Conservation (phyloP, 2,797 vertebrate species). For the Mormyrus proboscirostris region DNA sequence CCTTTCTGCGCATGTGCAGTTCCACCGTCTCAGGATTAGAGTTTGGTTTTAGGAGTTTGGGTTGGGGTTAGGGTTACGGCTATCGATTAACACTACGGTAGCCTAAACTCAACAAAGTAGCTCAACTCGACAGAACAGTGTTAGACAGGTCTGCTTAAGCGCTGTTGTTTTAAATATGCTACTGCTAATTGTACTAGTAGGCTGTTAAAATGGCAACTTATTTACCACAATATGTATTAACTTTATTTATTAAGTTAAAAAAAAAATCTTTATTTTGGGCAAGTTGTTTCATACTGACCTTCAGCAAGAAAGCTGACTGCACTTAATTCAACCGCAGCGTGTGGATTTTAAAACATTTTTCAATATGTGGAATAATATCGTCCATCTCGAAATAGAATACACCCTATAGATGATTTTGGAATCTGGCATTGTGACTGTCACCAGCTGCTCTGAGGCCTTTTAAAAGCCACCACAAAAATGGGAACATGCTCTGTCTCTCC, state of each 20-base stretch:
- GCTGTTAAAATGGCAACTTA: neutral
- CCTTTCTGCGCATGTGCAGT: too few relatives aligned
- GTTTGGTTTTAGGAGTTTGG: too few relatives aligned
- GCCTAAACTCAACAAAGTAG: too few relatives aligned
- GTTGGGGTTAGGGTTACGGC: too few relatives aligned
- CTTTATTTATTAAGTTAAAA: neutral
- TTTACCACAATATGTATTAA: neutral
- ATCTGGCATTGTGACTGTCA: neutral
- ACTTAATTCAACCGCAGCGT: neutral
- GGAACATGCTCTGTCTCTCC: neutral
- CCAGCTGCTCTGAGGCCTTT: neutral
- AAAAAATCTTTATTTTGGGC: neutral
- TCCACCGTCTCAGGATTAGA: too few relatives aligned
- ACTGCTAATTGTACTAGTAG: neutral
- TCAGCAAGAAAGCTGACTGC: neutral
- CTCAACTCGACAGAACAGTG: too few relatives aligned
- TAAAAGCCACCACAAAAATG: neutral
- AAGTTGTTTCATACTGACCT: neutral
- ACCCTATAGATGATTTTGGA: neutral
- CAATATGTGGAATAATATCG: neutral
- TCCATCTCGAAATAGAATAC: neutral
- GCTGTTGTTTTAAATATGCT: neutral
- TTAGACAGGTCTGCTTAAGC: neutral
- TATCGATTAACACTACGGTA: too few relatives aligned
- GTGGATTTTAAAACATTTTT: constrained; percentile 2